A percentile compares a stretch with the other conserved stretches of the same genome.
Conservation (phyloP, 2,113 vertebrate species). For the Collichthys lucidus region DNA sequence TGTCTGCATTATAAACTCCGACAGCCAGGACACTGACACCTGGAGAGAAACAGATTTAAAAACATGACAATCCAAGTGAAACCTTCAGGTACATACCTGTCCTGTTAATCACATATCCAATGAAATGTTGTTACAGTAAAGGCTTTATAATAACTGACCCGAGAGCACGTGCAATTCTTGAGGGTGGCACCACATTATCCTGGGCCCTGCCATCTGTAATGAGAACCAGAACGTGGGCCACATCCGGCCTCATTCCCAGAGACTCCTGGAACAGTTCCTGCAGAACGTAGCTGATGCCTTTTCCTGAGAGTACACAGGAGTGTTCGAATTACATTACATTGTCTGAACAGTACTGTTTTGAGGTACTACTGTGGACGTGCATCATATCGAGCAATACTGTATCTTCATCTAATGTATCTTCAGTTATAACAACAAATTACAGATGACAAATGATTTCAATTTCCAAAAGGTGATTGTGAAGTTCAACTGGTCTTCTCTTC, state of each 20-base stretch:
- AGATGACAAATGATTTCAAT: background rate
- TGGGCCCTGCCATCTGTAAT: slow-evolving; percentile 91
- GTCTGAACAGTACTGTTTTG: background rate
- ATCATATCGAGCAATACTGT: background rate
- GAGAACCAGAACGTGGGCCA: slow-evolving; percentile 86
- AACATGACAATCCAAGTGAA: background rate
- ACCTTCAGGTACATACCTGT: background rate
- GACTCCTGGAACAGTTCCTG: slow-evolving; percentile 89
- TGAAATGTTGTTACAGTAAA: background rate
- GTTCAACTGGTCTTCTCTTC: background rate
- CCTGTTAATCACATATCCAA: background rate
- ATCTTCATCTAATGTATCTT: too few species aligned
- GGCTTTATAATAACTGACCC: slow-evolving; percentile 76
- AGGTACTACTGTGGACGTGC: background rate
- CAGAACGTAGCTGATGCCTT: slow-evolving; percentile 87
- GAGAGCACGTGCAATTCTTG: slow-evolving; percentile 86
- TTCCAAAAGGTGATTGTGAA: too few species aligned
- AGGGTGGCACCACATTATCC: slow-evolving; percentile 87
- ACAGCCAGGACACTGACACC: slow-evolving; percentile 88
- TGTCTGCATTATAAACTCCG: slow-evolving; percentile 88
- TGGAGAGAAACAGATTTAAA: slow-evolving; percentile 50
- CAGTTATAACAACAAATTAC: background rate
- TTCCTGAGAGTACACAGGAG: slow-evolving; percentile 76
- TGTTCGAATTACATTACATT: background rate
- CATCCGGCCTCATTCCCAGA: slow-evolving; percentile 87